Evolutionary conservation across 2,113 vertebrate genomes (phyloP), one percentile per base, ranked within the genome.

Genomic region (Scomber japonicus): DNA sequence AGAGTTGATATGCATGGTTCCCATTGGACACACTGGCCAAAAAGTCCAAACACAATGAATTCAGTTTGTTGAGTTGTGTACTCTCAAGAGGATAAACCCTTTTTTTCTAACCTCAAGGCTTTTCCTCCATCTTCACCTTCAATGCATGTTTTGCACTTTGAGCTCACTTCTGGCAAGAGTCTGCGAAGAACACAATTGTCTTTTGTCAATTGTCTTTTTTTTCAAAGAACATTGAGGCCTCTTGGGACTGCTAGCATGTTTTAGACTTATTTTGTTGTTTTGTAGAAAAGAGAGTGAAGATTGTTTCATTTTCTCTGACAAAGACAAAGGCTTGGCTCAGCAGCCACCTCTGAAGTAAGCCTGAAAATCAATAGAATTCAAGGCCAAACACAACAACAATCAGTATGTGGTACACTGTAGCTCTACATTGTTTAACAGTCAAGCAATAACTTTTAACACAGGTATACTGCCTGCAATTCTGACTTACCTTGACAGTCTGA

Each of bases 351-450:
- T 80, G 68, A 74, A 81, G 70, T 54, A 77, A 53, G 57, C 45
- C 62, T 63, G 53, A 68, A 77, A 88, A 85, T 88, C 83, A 83
- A 85, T 85, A 50, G 27, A 46, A 83, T 68, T 80, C 83, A 63
- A 85, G 76, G 80, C 76, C 80, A 80, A 85, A 63, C 49, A 59
- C 75, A 77, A 44, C 60, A 81, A 55, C 63, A 59, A 57, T 65
- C 62, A 55, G 27, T 60, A 13, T 69, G 71, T 68, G 64, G 19
- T 49, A 31, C 65, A 45, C 51, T 73, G 16, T 53, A 9, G 59
- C 64, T 24, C 27, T 40, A 55, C 46, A 67, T 13, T 68, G 45
- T 51, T 55, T 8, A 82, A 78, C 57, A 44, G 46, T 55, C 44
- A 9, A 69, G 19, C 67, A 63, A 59, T 72, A 84, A 65, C 30